Percentiles rank a stretch among this genome's conserved stretches.
phyloP scores from a whole-genome alignment of 2,113 vertebrate species.

The Tangachromis dhanisi region DNA sequence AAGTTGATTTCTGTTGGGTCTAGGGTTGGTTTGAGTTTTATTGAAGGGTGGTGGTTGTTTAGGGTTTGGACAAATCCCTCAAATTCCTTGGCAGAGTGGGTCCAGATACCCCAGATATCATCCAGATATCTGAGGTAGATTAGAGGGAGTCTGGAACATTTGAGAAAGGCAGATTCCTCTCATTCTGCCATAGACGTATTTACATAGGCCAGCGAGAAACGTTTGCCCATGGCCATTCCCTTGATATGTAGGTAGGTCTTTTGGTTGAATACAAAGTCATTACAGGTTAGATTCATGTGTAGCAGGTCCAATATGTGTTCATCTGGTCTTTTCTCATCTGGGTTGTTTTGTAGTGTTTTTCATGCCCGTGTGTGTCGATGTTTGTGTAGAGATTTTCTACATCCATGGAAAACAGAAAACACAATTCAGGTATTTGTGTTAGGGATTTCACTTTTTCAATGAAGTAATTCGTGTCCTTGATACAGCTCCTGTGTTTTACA shows the following conservation, averaged over 20 bases:
- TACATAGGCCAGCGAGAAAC: neutral
- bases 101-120: neutral
- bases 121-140: neutral
- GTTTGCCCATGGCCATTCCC: neutral
- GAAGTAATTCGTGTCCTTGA: neutral
- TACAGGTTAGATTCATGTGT: neutral
- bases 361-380: rapidly evolving
- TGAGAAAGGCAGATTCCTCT: neutral
- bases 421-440: rapidly evolving
- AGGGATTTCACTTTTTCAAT: neutral
- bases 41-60: neutral
- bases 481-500: rapidly evolving
- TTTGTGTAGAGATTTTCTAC: neutral
- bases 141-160: neutral
- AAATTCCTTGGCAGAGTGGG: neutral
- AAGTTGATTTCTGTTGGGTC: neutral
- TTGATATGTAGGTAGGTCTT: neutral
- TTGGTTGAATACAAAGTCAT: neutral
- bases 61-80: neutral
- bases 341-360: neutral
- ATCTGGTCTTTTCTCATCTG: neutral
- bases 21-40: neutral
- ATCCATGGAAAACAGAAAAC: neutral
- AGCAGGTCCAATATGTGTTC: neutral
- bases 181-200: rapidly evolving